Base-by-base conservation (phyloP, 2,888 invertebrate species). In the Hipparchia semele region DNA sequence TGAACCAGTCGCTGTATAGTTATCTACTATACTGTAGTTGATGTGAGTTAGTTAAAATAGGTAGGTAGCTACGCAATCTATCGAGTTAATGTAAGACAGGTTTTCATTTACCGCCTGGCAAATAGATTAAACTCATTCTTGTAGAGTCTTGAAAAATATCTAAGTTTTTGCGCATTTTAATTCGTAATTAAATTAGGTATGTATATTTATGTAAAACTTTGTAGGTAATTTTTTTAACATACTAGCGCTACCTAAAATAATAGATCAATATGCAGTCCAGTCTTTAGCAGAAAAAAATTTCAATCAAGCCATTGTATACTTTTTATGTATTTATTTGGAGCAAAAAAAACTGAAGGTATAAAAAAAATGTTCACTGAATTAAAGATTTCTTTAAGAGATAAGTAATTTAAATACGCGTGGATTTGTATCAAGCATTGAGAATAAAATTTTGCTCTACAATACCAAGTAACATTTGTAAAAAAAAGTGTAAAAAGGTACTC, bases 51-150 rank as follows among this genome's bases (percentile, higher is more conserved):
- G 39, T 33, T 60, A 6, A 6, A 7, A 6, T 49, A 49, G 8
- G 6, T 13, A 65, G 39, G 45, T 49, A 39, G 39, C 46, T 67
- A 67, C 45, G 23, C 53, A 53, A 59, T 51, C 49, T 73, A 70
- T 70, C 13, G 61, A 67, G 33, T 66, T 46, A 61, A 61, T 70
- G 65, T 66, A 33, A 61, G 70, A 73, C 70, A 66, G 70, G 70
- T 73, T 73, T 70, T 67, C 61, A 70, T 70, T 68, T 70, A 58
- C 58, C 62, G 56, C 39, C 56, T 54, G 46, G 73, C 62, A 39
- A 62, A 68, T 59, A 68, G 51, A 73, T 58, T 67, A 73, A 70
- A 62, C 39, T 70, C 61, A 73, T 62, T 73, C 60, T 70, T 61
- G 12, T 33, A 49, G 10, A 6, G 53, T 73, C 70, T 73, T 62